These are phyloP conservation scores for Dicyrtomina minuta DNA, from an alignment of 2,888 invertebrate species.

Conservation along the genomic window DNA sequence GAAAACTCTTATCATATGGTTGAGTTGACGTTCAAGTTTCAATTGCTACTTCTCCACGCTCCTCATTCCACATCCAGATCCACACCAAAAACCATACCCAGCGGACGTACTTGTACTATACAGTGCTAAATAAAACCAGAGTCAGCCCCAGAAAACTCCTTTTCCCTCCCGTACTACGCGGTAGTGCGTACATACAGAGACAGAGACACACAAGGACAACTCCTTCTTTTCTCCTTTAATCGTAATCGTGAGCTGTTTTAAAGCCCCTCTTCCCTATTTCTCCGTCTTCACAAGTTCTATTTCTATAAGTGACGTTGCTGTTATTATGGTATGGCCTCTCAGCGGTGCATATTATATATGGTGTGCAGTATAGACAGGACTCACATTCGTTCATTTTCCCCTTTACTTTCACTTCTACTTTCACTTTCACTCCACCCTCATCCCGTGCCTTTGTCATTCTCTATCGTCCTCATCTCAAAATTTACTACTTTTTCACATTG, in stretches of 20 bases:
- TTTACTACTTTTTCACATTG: constrained; percentile 1
- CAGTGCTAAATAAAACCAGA: too few species aligned
- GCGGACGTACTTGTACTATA: too few species aligned
- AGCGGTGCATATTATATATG: background rate
- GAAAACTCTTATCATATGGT: constrained; percentile 21
- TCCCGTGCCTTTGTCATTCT: constrained; percentile 7
- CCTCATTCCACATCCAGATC: background rate
- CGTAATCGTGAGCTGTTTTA: constrained; percentile 3
- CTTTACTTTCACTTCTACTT: background rate
- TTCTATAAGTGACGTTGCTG: too few species aligned
- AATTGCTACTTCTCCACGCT: constrained; percentile 3
- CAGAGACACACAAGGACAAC: background rate
- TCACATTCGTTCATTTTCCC: background rate
- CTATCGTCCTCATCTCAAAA: constrained; percentile 10
- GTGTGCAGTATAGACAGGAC: background rate
- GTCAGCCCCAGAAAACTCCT: too few species aligned
- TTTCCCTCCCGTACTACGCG: too few species aligned
- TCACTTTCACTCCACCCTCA: background rate
- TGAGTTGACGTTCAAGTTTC: constrained; percentile 19
- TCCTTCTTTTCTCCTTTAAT: background rate
- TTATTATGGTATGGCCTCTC: too few species aligned
- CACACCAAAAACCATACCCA: too few species aligned
- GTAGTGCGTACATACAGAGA: too few species aligned
- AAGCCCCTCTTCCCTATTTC: background rate
- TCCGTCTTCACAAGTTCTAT: background rate